Evolutionary conservation across 2,113 vertebrate genomes (phyloP), one percentile per base, ranked within the genome.

Genomic region (Eclectus roratus): DNA sequence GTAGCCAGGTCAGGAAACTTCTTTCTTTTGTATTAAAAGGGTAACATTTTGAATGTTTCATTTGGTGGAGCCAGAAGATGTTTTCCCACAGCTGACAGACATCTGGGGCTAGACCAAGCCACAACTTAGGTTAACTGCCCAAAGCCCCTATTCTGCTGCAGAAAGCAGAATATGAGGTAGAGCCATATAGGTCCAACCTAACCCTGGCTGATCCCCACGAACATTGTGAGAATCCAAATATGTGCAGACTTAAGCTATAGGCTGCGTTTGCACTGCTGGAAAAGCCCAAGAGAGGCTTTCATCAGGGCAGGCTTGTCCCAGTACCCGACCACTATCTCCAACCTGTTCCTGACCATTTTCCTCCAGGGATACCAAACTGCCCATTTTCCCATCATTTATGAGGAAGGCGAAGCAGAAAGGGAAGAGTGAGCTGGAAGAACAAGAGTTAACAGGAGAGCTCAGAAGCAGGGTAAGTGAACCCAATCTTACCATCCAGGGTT

Each of bases 61-160:
- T n/a, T n/a, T n/a, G n/a, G n/a, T n/a, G n/a, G n/a, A n/a, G n/a
- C n/a, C n/a, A n/a, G n/a, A n/a, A n/a, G n/a, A 35, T 31, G 21
- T 24, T 53, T 44, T 70, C 18, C 66, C 73, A 17, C 10, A 21
- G 37, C 2, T 58, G 19, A 41, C 44, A 23, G 43, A 66, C 10
- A 37, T 28, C 41, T 47, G 55, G 13, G 33, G 37, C 4, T 15
- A 46, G 52, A 88, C 41, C 28, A 21, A 60, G 55, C 73, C 2
- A 4, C 5, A 11, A 37, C 29, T 24, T 6, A 1, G 11, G 33
- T 17, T 10, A 80, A 18, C 7, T 69, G 53, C 41, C 37, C 10
- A 24, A 31, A 20, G 13, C 10, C 33, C n/a, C 71, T 19, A 0
- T 2, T 8, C 5, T 56, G 53, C 11, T 2, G 7, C 24, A 80